A percentile compares a stretch with the other conserved stretches of the same genome.
These are phyloP conservation scores for Oscheius sp. DNA, from an alignment of 1,140 invertebrate genomes.

Conservation along the genomic window DNA sequence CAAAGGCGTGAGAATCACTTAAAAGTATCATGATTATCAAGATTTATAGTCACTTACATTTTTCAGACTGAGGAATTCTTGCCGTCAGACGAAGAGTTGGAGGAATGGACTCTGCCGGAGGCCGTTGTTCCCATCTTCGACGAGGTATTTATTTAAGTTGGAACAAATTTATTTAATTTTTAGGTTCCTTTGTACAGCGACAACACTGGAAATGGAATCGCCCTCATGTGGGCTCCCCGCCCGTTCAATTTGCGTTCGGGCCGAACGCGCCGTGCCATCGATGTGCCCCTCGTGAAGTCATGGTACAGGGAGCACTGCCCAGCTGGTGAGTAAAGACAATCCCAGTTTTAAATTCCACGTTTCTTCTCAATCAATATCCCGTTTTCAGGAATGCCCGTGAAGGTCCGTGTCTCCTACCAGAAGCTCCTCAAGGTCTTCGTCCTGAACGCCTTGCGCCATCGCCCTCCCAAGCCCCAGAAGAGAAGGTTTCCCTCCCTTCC, in stretches of 20 bases:
- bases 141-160: no score
- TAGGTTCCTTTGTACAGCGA: conserved; percentile 94
- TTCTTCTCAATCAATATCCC: no score
- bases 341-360: no score
- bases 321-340: conserved; percentile 68
- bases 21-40: not conserved
- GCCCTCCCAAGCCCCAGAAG: conserved; percentile 95
- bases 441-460: conserved; percentile 91
- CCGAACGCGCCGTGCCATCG: conserved; percentile 78
- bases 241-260: conserved; percentile 94
- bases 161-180: no score
- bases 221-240: conserved; percentile 93
- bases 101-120: conserved; percentile 88
- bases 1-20: conserved; percentile 15
- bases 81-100: conserved; percentile 81
- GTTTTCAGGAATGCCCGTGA: conserved; percentile 77
- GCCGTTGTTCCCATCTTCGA: conserved; percentile 85
- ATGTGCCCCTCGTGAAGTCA: conserved; percentile 91
- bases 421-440: conserved; percentile 98
- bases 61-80: conserved; percentile 66
- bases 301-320: conserved; percentile 96
- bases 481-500: conserved; percentile 70
- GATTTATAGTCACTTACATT: not conserved
- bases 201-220: conserved; percentile 97
- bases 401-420: conserved; percentile 98